Evolutionary conservation across 2,888 invertebrate species (phyloP), one percentile per base, ranked within the genome.

Genomic region (Ennomos quercinarius): DNA sequence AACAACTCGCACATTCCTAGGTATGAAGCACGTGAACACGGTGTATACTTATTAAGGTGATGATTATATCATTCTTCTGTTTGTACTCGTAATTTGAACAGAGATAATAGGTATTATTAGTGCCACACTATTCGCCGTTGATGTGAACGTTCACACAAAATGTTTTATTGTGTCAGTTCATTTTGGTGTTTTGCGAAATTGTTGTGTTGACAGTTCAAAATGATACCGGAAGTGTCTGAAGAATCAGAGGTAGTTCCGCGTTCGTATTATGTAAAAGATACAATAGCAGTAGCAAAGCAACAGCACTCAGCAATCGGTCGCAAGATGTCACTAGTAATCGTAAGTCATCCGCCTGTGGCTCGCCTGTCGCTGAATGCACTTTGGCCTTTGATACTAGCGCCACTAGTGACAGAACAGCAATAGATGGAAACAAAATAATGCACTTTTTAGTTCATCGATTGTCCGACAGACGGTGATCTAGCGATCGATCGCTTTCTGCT

Each of bases 61-160:
- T 61, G 48, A 60, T 51, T 60, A 36, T 63, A 65, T 58, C 55
- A 63, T 68, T 62, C 17, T 64, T 67, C 66, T 68, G 63, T 67
- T 63, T 64, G 61, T 36, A 42, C 46, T 61, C 53, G 57, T 56
- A 54, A 52, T 76, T 72, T 68, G 51, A 39, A 48, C 46, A 46
- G 17, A 60, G 63, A 63, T 67, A 66, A 63, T 52, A n/a, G n/a
- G n/a, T n/a, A 53, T 10, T 45, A 45, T 57, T 63, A 64, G 61
- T 66, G 57, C 58, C 40, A 61, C 46, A 44, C 37, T 41, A 51
- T 44, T 41, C 50, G 40, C 47, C 34, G 17, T n/a, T 13, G 42
- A 34, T 50, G 51, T 44, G 53, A 46, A 53, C 44, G 56, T 17
- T 37, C 36, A 35, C 13, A 41, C 10, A 11, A 50, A 44, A 50